Base-by-base conservation (phyloP, 2,113 vertebrate species). In the Reinhardtius hippoglossoides region DNA sequence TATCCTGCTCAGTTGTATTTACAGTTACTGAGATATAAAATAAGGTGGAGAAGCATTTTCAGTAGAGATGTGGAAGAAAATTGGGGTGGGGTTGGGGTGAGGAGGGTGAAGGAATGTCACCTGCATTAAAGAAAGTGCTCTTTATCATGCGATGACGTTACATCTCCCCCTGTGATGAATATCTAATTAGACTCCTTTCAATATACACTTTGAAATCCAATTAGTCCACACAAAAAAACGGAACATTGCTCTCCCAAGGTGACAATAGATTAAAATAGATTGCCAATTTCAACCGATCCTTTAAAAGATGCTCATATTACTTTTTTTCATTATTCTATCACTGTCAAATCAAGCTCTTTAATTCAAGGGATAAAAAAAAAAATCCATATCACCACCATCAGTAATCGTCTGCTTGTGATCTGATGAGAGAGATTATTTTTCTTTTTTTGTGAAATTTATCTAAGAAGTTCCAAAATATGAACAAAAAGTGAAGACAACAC, bases 191-290 rank as follows among this genome's bases (percentile, higher is more conserved):
- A 87, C 62, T 80, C 89, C 84, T 83, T 92, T 89, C 78, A 84
- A 87, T 92, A 93, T 76, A 85, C 54, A 86, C 86, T 91, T 88
- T 92, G 15, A 58, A 88, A 89, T 93, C 81, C 89, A 90, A 93
- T 91, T 87, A 92, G 82, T 90, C 64, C 87, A 37, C 64, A 84
- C 55, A 63, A 88, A 86, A 18, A 91, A 90, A 63, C 48, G 67
- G 87, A 91, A 55, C 74, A 54, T 76, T 76, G 40, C 68, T 83
- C 74, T 55, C 88, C 50, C 74, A 91, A 93, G 91, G 91, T 91
- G 90, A 90, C 75, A 69, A 88, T 82, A 83, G 91, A 92, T 91
- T 91, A 91, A 92, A 93, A 91, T 92, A 92, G 90, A 91, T 84
- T 82, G 69, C 65, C 83, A 88, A 90, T 88, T 90, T 89, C 74